Evolutionary conservation across 2,113 vertebrate species (phyloP).

Genomic region (Myotis lucifugus): DNA sequence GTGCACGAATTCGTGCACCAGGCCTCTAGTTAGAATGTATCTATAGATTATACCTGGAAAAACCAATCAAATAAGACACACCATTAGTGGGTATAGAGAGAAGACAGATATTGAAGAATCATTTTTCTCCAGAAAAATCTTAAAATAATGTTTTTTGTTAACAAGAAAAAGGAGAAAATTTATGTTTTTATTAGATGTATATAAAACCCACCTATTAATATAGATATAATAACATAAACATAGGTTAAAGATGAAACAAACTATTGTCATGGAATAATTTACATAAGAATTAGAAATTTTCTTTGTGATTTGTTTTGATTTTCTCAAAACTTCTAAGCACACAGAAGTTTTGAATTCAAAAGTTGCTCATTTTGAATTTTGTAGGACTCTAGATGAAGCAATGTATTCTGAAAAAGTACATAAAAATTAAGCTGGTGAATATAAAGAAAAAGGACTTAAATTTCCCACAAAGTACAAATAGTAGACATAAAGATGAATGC

Average conservation of each 20-base stretch:
- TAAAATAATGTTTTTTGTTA: background rate
- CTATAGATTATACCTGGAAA: background rate
- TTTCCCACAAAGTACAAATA: background rate
- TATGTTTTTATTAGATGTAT: background rate
- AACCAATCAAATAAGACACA: background rate
- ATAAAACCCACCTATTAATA: background rate
- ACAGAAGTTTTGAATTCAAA: background rate
- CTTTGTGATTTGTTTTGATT: background rate
- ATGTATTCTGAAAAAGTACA: background rate
- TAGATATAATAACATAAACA: background rate
- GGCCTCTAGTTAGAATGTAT: background rate
- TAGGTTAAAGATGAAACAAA: background rate
- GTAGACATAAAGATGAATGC: background rate
- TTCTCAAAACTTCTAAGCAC: background rate
- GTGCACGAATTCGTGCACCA: too few species aligned
- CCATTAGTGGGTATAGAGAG: background rate
- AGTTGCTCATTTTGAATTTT: background rate
- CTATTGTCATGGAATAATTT: background rate
- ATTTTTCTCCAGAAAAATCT: background rate
- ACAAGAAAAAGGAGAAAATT: background rate
- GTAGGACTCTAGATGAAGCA: background rate
- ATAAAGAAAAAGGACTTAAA: background rate
- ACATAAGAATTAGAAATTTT: background rate
- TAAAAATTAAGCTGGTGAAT: background rate
- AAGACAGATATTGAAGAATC: background rate